Evolutionary conservation across 64 coral and sea anemone species (phyloP), one percentile per base, ranked within the genome.

Genomic region (Trachythela sp.): DNA sequence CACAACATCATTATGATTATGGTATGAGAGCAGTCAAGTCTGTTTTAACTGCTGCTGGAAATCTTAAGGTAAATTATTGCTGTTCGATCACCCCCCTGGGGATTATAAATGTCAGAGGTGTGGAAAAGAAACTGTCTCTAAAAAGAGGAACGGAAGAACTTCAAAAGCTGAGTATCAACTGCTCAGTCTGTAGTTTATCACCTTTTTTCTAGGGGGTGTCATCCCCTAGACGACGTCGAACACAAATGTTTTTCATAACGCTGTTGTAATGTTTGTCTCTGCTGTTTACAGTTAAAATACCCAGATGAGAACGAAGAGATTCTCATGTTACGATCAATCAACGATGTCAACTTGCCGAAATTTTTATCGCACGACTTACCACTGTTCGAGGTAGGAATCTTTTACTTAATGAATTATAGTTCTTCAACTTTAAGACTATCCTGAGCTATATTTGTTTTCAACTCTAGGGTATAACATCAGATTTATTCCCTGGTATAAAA

Each of bases 21-120:
- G 95, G 95, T n/a, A 98, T 98, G 95, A 92, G 95, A 50, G 95
- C 95, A 48, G 95, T 98, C 15, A 98, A 98, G 89, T 98, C 95
- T 91, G 95, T 98, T 2, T 83, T 98, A 0, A 98, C 95, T 36
- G 95, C 95, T 41, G 95, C 95, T 84, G 95, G 95, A 10, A 98
- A 98, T 86, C 70, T 98, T 10, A 98, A 98, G 93, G 95, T 98
- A 71, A 88, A 17, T 3, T 80, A 80, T 9, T n/a, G 34, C 75
- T 13, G 0, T 80, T 3, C 32, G 10, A 13, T 18, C 20, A 45
- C 42, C 42, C 11, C 4, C n/a, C n/a, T n/a, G n/a, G n/a, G n/a
- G n/a, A n/a, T n/a, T n/a, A n/a, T n/a, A n/a, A n/a, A n/a, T n/a
- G n/a, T n/a, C n/a, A n/a, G n/a, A n/a, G n/a, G n/a, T n/a, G n/a